Evolutionary conservation across 2,888 invertebrate genomes (phyloP).

Genomic region (Andrena dorsata): DNA sequence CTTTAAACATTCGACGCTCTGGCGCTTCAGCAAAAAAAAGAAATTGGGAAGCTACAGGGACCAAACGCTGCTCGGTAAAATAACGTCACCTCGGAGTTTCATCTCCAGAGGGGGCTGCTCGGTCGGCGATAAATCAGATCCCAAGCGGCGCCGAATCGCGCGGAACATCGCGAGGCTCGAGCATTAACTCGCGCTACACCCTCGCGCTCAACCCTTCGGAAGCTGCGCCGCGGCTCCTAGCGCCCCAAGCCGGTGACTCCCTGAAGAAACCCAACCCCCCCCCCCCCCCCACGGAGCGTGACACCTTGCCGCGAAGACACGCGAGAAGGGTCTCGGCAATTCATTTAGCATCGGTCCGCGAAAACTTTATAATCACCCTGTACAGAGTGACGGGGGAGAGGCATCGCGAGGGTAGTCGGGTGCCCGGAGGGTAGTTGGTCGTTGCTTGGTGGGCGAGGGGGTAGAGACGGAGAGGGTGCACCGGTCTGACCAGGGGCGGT

Average conservation of each 20-base stretch:
- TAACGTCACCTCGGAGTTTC: slow-evolving; percentile 13
- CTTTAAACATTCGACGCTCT: background rate
- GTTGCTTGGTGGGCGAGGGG: slow-evolving; percentile 54
- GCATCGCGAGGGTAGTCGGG: slow-evolving; percentile 59
- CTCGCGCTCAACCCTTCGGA: background rate
- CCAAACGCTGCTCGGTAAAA: background rate
- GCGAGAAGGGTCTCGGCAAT: slow-evolving; percentile 36
- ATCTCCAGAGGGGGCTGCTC: background rate
- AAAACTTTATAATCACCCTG: slow-evolving; percentile 79
- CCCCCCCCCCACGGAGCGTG: background rate
- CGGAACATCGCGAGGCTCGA: slow-evolving; percentile 2
- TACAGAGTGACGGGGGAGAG: slow-evolving; percentile 71
- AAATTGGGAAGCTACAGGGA: background rate
- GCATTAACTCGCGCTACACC: slow-evolving; percentile 30
- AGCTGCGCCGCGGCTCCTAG: background rate
- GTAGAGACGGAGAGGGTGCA: slow-evolving; percentile 34
- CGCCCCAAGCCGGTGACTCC: too few species aligned
- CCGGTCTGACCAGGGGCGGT: slow-evolving; percentile 71
- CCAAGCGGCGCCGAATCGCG: background rate
- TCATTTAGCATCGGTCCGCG: slow-evolving; percentile 67
- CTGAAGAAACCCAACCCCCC: background rate
- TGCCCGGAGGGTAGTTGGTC: slow-evolving; percentile 52
- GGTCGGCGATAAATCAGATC: slow-evolving; percentile 31
- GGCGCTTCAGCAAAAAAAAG: background rate
- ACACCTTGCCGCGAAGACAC: slow-evolving; percentile 31